Conservation (phyloP, 2,797 vertebrate genomes). For the Microcaecilia unicolor region DNA sequence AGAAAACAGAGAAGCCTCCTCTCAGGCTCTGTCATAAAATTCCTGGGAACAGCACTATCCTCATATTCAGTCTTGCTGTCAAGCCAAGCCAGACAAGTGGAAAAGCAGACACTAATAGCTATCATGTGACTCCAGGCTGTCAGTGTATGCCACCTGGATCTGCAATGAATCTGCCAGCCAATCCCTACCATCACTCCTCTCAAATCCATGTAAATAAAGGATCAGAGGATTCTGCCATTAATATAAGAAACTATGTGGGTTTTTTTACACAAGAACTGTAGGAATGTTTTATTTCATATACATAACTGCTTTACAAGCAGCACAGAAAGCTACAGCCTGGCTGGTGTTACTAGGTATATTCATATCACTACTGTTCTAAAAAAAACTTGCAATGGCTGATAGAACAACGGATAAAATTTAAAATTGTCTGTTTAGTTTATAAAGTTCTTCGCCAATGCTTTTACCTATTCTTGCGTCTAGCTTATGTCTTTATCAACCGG, state of each 20-base stretch:
- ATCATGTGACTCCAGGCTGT: slow-evolving; percentile 31
- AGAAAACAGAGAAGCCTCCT: slow-evolving; percentile 12
- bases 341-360: too few species aligned
- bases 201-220: slow-evolving; percentile 6
- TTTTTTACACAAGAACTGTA: neutral
- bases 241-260: neutral
- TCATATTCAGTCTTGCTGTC: slow-evolving; percentile 7
- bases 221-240: neutral
- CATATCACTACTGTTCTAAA: too few species aligned
- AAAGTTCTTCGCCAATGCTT: too few species aligned
- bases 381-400: too few species aligned
- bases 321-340: too few species aligned
- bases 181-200: slow-evolving; percentile 1
- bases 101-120: slow-evolving; percentile 20
- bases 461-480: too few species aligned
- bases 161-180: slow-evolving; percentile 18
- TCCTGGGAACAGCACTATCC: slow-evolving; percentile 28
- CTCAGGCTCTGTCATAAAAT: slow-evolving; percentile 12
- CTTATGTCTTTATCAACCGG: too few species aligned
- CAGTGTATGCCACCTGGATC: slow-evolving; percentile 35
- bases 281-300: neutral
- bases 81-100: slow-evolving; percentile 17
- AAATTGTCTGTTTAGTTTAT: too few species aligned
- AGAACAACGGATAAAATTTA: too few species aligned
- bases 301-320: neutral